Percentiles rank a stretch among this genome's conserved stretches.
These are phyloP conservation scores for Acanthopagrus latus DNA, from an alignment of 2,797 vertebrate species.

Conservation along the genomic window DNA sequence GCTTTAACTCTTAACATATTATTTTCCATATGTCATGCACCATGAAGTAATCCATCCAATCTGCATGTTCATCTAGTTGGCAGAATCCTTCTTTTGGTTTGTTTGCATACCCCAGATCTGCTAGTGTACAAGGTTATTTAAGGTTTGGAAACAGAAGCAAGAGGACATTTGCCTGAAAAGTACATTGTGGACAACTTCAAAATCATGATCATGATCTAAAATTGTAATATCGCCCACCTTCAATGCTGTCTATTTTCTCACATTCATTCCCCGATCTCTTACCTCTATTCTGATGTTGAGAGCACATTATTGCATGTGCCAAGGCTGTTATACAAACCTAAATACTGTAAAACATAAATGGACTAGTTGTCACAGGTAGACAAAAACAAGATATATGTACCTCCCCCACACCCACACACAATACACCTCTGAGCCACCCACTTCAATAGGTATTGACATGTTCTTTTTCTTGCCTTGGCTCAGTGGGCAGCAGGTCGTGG, in stretches of 20 bases:
- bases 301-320: background rate
- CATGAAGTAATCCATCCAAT: too few species aligned
- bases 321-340: background rate
- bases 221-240: too few species aligned
- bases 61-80: too few species aligned
- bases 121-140: too few species aligned
- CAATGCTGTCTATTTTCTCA: background rate
- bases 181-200: too few species aligned
- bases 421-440: slow-evolving; percentile 60
- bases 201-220: too few species aligned
- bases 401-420: slow-evolving; percentile 27
- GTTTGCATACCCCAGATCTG: too few species aligned
- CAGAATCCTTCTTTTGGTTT: too few species aligned
- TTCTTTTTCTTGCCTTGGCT: slow-evolving; percentile 70
- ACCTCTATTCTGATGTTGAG: background rate
- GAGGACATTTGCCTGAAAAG: too few species aligned
- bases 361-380: slow-evolving; percentile 25
- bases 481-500: slow-evolving; percentile 76
- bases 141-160: too few species aligned
- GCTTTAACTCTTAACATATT: too few species aligned
- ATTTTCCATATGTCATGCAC: too few species aligned
- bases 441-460: slow-evolving; percentile 70
- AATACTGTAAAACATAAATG: background rate
- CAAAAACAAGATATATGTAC: slow-evolving; percentile 28
- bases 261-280: background rate